Conservation (phyloP, 1,140 invertebrate genomes). For the Trachymyrmex cornetzi region DNA sequence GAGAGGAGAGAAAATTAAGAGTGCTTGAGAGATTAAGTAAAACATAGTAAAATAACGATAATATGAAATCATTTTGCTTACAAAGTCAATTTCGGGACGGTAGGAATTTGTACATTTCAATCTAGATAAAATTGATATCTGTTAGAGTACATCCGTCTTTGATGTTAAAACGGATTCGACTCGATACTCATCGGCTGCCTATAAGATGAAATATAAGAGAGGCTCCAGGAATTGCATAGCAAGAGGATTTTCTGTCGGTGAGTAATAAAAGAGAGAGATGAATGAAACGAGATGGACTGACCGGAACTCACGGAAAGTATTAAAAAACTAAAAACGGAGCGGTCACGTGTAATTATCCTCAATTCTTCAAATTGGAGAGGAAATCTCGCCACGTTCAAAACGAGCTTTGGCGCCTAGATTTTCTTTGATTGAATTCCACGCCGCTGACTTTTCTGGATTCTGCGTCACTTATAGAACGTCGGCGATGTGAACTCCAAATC, state of each 20-base stretch:
- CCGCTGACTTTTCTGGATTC: slow-evolving; percentile 30
- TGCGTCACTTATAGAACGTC: slow-evolving; percentile 27
- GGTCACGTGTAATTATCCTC: slow-evolving; percentile 37
- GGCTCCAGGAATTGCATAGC: neutral
- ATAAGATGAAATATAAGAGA: slow-evolving; percentile 27
- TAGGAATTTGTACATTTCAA: neutral
- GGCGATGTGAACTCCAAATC: neutral
- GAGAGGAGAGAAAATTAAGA: neutral
- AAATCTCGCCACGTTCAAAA: slow-evolving; percentile 28
- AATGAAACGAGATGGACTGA: slow-evolving; percentile 13
- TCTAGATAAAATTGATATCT: slow-evolving; percentile 48
- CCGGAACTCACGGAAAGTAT: neutral
- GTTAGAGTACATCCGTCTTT: slow-evolving; percentile 31
- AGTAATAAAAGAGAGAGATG: slow-evolving; percentile 10
- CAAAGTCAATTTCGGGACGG: slow-evolving; percentile 24
- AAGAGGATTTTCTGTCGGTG: slow-evolving; percentile 33
- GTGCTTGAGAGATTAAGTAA: neutral
- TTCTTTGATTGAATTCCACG: slow-evolving; percentile 51
- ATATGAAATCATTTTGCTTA: slow-evolving; percentile 11
- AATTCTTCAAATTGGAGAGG: slow-evolving; percentile 43
- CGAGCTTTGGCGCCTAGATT: slow-evolving; percentile 27
- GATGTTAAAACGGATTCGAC: slow-evolving; percentile 40
- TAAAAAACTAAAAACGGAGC: slow-evolving; percentile 6
- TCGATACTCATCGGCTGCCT: slow-evolving; percentile 8
- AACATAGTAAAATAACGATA: neutral